Percentiles rank a stretch among this genome's conserved stretches.
Evolutionary conservation across 2,888 invertebrate genomes (phyloP).

Genomic region (Allygus modestus): DNA sequence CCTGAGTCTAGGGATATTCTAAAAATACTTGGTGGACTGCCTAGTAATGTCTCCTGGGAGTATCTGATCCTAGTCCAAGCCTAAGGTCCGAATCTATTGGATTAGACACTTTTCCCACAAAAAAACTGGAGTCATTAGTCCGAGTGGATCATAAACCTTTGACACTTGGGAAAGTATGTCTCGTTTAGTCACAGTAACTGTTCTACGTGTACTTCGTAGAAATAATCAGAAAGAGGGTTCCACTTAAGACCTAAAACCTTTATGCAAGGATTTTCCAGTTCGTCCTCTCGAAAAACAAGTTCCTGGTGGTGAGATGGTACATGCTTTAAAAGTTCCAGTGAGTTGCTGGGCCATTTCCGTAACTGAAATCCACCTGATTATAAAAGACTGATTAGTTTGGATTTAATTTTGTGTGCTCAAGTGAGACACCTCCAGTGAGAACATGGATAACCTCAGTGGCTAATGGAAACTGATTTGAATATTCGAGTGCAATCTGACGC

Average conservation of each 20-base stretch:
- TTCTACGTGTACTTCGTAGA: slow-evolving; percentile 36
- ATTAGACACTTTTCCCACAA: slow-evolving; percentile 68
- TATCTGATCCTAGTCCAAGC: slow-evolving; percentile 70
- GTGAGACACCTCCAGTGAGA: slow-evolving; percentile 64
- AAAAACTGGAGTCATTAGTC: slow-evolving; percentile 67
- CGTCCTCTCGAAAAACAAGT: neutral
- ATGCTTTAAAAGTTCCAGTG: slow-evolving; percentile 37
- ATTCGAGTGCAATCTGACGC: slow-evolving; percentile 66
- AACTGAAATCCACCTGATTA: slow-evolving; percentile 57
- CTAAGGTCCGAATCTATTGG: slow-evolving; percentile 68
- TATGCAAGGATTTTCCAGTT: slow-evolving; percentile 32
- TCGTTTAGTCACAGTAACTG: slow-evolving; percentile 66
- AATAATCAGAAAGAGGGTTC: slow-evolving; percentile 55
- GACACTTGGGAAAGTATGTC: slow-evolving; percentile 68
- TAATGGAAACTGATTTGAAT: slow-evolving; percentile 62
- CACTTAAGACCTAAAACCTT: slow-evolving; percentile 63
- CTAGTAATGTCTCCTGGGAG: slow-evolving; percentile 59
- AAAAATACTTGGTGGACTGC: neutral
- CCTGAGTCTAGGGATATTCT: neutral
- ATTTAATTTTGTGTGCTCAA: slow-evolving; percentile 66
- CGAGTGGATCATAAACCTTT: slow-evolving; percentile 70
- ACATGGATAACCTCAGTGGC: slow-evolving; percentile 67
- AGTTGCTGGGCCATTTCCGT: slow-evolving; percentile 62
- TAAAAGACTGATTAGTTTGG: slow-evolving; percentile 58
- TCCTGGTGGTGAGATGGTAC: slow-evolving; percentile 52